Percentiles rank a stretch among this genome's conserved stretches.
These are phyloP conservation scores for Cheirogaleus major DNA, from an alignment of 2,797 vertebrate species.

Conservation along the genomic window DNA sequence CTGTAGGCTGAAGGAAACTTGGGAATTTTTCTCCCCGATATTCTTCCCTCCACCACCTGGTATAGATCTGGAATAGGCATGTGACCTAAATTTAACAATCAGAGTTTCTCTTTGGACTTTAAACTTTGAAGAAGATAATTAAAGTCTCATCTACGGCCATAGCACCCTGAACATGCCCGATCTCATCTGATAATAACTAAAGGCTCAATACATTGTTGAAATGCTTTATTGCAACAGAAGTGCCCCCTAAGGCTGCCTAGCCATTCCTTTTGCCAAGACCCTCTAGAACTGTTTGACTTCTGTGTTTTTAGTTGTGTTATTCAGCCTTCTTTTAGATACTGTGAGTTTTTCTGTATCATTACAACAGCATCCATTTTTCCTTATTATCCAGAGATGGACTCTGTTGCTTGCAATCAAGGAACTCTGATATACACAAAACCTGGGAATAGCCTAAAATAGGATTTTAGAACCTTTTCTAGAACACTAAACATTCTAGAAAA, in stretches of 20 bases:
- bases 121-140: neutral
- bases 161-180: no score
- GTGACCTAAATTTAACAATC: neutral
- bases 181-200: neutral
- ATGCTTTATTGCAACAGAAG: neutral
- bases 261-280: neutral
- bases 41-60: neutral
- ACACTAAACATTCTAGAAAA: slow-evolving; percentile 48
- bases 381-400: neutral
- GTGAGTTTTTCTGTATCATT: neutral
- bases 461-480: slow-evolving; percentile 20
- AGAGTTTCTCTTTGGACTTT: neutral
- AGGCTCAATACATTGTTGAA: neutral
- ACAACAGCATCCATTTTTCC: neutral
- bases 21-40: neutral
- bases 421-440: neutral
- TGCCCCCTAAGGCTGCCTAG: neutral
- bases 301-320: neutral
- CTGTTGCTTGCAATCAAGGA: slow-evolving; percentile 17
- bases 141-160: neutral
- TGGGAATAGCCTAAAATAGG: neutral
- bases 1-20: neutral
- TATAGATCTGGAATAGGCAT: neutral
- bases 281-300: neutral
- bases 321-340: neutral